phyloP scores from a whole-genome alignment of 2,113 vertebrate genomes.

The Rhynchomys soricoides region DNA sequence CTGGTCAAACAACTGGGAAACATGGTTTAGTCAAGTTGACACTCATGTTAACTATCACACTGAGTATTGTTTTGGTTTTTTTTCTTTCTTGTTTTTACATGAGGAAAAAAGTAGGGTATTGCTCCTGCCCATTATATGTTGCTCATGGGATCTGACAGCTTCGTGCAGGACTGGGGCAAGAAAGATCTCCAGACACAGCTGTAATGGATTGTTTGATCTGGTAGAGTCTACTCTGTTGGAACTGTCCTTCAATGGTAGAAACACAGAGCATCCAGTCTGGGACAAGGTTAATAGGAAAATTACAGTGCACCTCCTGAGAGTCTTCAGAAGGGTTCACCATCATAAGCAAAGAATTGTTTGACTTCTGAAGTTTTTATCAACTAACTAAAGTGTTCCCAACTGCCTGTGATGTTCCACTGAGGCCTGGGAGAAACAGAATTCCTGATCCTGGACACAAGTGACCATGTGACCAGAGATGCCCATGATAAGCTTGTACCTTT shows the following conservation, averaged over 20 bases:
- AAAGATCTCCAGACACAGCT: background rate
- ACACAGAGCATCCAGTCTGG: background rate
- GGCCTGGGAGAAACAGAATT: background rate
- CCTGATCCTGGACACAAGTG: background rate
- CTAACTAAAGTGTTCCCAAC: too few relatives aligned
- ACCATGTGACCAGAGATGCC: background rate
- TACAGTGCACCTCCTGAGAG: too few relatives aligned
- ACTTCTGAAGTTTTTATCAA: background rate
- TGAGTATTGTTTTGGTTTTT: background rate
- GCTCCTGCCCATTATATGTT: too few relatives aligned
- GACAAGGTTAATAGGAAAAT: background rate
- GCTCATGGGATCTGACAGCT: background rate
- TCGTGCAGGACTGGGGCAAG: background rate
- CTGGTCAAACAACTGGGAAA: background rate
- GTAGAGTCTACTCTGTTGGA: too few relatives aligned
- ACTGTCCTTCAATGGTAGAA: background rate
- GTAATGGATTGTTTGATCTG: background rate
- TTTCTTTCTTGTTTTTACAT: background rate
- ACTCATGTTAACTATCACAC: background rate
- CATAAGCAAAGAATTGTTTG: background rate
- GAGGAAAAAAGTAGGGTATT: background rate
- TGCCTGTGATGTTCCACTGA: background rate
- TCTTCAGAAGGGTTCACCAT: background rate
- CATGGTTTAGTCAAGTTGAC: too few relatives aligned
- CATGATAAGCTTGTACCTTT: background rate